These are phyloP conservation scores for Cardiocondyla obscurior DNA, from an alignment of 1,140 invertebrate species.

Conservation along the genomic window DNA sequence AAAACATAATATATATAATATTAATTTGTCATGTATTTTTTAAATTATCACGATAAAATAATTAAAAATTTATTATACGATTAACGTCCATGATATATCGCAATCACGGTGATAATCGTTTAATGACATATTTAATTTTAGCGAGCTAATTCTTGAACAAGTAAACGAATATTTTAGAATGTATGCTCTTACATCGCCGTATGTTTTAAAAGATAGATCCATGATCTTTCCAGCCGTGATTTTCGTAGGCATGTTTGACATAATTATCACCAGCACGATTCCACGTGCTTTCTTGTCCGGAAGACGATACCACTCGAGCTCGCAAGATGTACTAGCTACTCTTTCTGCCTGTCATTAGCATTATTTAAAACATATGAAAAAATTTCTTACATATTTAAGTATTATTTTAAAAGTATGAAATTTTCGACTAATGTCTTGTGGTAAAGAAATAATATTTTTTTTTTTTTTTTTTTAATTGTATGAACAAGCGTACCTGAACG, in stretches of 20 bases:
- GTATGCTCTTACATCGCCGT: conserved; percentile 58
- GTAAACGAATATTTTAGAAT: neutral
- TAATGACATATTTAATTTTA: too few species aligned
- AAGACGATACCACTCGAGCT: conserved; percentile 66
- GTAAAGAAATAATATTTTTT: too few species aligned
- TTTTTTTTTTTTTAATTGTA: too few species aligned
- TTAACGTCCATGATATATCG: too few species aligned
- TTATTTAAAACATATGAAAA: neutral
- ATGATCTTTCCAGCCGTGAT: conserved; percentile 66
- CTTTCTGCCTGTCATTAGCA: conserved; percentile 45
- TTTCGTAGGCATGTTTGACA: conserved; percentile 59
- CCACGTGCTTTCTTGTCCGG: conserved; percentile 44
- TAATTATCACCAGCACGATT: conserved; percentile 64
- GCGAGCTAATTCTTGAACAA: neutral
- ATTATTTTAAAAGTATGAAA: neutral
- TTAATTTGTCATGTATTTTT: too few species aligned
- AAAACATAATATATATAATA: too few species aligned
- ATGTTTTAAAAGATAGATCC: conserved; percentile 62
- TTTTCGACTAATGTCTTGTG: neutral
- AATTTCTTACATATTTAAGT: neutral
- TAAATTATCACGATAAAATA: too few species aligned
- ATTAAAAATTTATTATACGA: too few species aligned
- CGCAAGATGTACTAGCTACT: conserved; percentile 57
- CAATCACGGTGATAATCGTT: too few species aligned
- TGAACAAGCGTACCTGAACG: conserved; percentile 51